Evolutionary conservation across 2,797 vertebrate genomes (phyloP), one percentile per base, ranked within the genome.

Genomic region (Rhinophrynus dorsalis): DNA sequence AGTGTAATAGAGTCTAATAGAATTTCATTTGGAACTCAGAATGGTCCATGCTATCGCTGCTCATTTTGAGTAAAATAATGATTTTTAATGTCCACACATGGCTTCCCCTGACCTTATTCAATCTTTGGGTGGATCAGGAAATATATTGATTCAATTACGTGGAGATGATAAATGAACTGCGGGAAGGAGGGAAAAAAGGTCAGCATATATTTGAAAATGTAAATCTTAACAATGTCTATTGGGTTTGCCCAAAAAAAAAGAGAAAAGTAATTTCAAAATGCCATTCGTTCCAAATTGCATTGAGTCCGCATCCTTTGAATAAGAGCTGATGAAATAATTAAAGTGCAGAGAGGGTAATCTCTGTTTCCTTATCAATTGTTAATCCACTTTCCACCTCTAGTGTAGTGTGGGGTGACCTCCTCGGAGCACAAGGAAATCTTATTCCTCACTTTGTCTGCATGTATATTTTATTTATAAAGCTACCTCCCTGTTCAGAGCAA

Each of bases 141-240:
- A 99, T 98, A 96, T 97, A 99, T 98, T 94, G 97, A 98, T 98
- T 98, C 95, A 98, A 98, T 98, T 98, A 98, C 92, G 94, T 89
- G 89, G 92, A 94, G 92, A 96, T 95, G 95, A 98, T 95, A 96
- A 96, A 94, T 90, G 91, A 94, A 93, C 90, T 90, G 90, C 91
- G 90, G 93, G 91, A 82, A 84, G 79, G 89, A 92, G 83, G 86
- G 81, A 91, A 94, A 95, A 98, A 98, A 98, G 96, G 97, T 98
- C 96, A 99, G 94, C 93, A 92, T 93, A 93, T 96, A 95, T 97
- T 95, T 97, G 94, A 96, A 97, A 95, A 98, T 97, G 95, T 97
- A 98, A 98, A 98, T 98, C 95, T 97, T 96, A n/a, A 94, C 94
- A 92, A 94, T 92, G 93, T 96, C 94, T 98, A 95, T 96, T 92